Conservation (phyloP, 2,797 vertebrate genomes). For the Hybognathus amarus region DNA sequence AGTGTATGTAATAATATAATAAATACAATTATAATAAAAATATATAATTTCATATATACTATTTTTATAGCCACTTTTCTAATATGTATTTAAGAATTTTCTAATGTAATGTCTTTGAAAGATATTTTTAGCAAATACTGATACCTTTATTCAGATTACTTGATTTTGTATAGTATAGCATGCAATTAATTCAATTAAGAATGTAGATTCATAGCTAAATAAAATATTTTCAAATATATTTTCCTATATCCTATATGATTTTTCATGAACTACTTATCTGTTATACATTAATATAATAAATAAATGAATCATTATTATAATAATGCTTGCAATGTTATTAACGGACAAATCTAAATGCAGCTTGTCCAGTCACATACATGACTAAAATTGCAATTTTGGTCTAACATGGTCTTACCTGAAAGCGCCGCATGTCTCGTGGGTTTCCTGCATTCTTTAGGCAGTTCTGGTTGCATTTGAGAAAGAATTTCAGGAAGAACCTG, state of each 20-base stretch:
- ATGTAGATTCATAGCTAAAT: neutral
- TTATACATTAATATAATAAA: neutral
- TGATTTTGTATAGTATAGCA: neutral
- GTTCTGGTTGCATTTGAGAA: slow-evolving; percentile 92
- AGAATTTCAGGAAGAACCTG: slow-evolving; percentile 92
- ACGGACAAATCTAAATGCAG: neutral
- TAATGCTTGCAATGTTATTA: neutral
- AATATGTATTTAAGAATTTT: neutral
- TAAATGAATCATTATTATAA: neutral
- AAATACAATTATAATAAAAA: neutral
- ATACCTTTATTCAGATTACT: neutral
- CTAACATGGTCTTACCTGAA: slow-evolving; percentile 80
- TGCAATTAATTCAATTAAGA: neutral
- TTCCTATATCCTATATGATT: too few relatives aligned
- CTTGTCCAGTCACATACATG: neutral
- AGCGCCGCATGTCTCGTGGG: slow-evolving; percentile 89
- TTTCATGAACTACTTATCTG: neutral
- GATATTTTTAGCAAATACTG: neutral
- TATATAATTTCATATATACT: too few relatives aligned
- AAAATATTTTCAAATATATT: neutral
- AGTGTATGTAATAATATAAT: neutral
- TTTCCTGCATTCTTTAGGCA: slow-evolving; percentile 92
- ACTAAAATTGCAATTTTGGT: neutral
- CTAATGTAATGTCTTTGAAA: neutral
- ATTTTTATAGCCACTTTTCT: neutral